Base-by-base conservation (phyloP, 2,113 vertebrate species). In the Cottus gobio region DNA sequence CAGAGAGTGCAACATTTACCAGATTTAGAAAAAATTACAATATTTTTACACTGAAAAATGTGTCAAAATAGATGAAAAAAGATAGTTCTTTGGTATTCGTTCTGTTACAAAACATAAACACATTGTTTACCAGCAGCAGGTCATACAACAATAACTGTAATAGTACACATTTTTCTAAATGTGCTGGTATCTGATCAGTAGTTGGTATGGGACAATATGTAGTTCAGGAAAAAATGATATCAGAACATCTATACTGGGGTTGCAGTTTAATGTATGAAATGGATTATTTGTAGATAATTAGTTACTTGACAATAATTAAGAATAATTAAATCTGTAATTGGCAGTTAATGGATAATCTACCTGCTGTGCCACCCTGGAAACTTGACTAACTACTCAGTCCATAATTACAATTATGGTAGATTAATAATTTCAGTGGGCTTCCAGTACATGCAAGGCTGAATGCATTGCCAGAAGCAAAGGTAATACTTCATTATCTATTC, bases 371-470 rank as follows among this genome's bases (percentile, higher is more conserved):
- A 85, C 61, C 64, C 24, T 65, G 76, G 84, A 92, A 90, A 89
- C 69, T 86, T 75, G 16, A 70, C 82, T 92, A 84, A 91, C 85
- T 91, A 84, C 72, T 86, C 77, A 60, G 90, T 91, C 67, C 76
- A 84, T 90, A 93, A 93, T 92, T 87, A 88, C 50, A 79, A 89
- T 93, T 88, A 86, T 60, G 44, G 88, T 66, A 87, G 80, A 91
- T 92, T 91, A 91, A 92, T 94, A 94, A 93, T 85, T 91, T 85
- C 60, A 71, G 69, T 83, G 78, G 83, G 67, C 70, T 79, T 88
- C 77, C 57, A 82, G 48, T 77, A 68, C 85, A 82, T 36, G 34
- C 75, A 34, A 79, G 71, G 78, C 75, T 77, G 63, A 89, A 83
- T 52, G 75, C 46, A 34, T 37, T 66, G 61, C 64, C 75, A 80